A percentile compares a stretch with the other conserved stretches of the same genome.
Conservation (phyloP, 2,888 invertebrate species). For the Chironomus tentans region DNA sequence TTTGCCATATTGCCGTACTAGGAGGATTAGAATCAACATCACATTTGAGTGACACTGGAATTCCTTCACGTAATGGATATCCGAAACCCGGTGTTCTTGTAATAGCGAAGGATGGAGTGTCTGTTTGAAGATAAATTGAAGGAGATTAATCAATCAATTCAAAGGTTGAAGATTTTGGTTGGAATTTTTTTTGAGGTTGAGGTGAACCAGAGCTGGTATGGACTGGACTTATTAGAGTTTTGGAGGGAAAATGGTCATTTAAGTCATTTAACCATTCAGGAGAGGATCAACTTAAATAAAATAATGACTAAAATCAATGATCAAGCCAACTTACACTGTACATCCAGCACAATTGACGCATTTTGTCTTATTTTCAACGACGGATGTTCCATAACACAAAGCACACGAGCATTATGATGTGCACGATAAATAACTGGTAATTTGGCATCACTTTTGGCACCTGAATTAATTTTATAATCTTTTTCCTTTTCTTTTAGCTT, state of each 20-base stretch:
- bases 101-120: conserved; percentile 86
- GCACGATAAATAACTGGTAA: conserved; percentile 67
- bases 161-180: no score
- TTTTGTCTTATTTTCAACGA: conserved; percentile 42
- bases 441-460: conserved; percentile 54
- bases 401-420: conserved; percentile 77
- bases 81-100: conserved; percentile 90
- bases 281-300: neutral
- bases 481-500: conserved; percentile 39
- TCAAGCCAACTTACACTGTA: conserved; percentile 39
- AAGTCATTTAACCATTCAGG: no score
- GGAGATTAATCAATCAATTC: neutral
- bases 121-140: conserved; percentile 46
- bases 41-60: conserved; percentile 80
- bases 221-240: no score
- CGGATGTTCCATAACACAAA: conserved; percentile 69
- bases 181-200: no score
- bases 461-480: conserved; percentile 42
- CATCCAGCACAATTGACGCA: conserved; percentile 41
- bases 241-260: no score
- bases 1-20: conserved; percentile 74
- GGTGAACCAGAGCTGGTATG: no score
- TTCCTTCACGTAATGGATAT: conserved; percentile 77
- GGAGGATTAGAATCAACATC: conserved; percentile 90
- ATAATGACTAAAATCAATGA: neutral